Conservation (phyloP, 2,797 vertebrate species). For the Cuculus canorus region DNA sequence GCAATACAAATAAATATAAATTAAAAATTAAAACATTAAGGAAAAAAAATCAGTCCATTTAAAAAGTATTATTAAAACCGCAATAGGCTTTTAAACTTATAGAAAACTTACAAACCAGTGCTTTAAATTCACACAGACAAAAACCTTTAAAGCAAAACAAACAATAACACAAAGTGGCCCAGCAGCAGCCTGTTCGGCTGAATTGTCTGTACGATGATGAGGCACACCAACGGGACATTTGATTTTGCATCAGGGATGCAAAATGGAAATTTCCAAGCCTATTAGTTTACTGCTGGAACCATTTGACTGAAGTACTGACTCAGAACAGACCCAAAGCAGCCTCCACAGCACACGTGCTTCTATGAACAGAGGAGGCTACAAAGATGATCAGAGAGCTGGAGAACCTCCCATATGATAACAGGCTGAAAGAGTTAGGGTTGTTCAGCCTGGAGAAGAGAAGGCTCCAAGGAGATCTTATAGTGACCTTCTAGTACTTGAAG, state of each 20-base stretch:
- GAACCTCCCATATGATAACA: too few species aligned
- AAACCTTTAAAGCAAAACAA: neutral
- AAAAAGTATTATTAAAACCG: neutral
- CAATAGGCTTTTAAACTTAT: accelerated
- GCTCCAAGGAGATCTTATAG: too few species aligned
- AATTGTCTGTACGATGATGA: accelerated
- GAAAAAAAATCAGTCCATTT: neutral
- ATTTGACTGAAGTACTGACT: neutral
- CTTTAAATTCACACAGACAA: neutral
- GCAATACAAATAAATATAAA: neutral
- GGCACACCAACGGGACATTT: neutral
- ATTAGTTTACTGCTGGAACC: neutral
- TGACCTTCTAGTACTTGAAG: too few species aligned
- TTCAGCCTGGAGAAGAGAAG: too few species aligned
- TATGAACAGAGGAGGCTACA: too few species aligned
- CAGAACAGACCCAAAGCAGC: neutral
- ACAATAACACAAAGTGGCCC: neutral
- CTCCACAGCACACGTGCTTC: accelerated
- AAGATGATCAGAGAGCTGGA: too few species aligned
- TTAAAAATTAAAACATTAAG: neutral
- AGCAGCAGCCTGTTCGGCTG: neutral
- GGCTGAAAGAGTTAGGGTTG: too few species aligned
- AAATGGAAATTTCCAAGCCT: neutral
- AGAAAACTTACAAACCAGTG: neutral
- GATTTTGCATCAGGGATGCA: neutral